These are phyloP conservation scores for Elaphurus davidianus DNA, from an alignment of 2,113 vertebrate species.

Conservation along the genomic window DNA sequence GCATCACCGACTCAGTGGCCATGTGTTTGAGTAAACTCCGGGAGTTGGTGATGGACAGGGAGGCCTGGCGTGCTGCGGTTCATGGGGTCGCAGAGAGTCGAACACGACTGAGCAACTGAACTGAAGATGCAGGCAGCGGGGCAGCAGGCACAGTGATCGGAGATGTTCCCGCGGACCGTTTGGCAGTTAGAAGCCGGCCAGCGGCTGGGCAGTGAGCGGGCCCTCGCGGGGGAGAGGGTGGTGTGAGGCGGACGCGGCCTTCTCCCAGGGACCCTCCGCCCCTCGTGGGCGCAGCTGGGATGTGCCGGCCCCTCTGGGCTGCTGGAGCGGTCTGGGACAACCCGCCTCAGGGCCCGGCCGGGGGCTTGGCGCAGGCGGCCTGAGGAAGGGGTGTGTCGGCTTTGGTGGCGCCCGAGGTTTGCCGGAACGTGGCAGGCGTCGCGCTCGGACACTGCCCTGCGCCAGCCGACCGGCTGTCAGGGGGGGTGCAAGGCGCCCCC, in stretches of 20 bases:
- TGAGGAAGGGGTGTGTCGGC: neutral
- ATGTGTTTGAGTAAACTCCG: fast-evolving
- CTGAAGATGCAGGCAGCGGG: neutral
- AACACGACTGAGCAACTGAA: neutral
- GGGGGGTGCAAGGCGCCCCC: neutral
- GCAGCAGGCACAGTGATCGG: neutral
- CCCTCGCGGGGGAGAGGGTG: fast-evolving
- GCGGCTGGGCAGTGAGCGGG: fast-evolving
- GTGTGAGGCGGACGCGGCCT: fast-evolving
- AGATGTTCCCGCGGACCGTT: fast-evolving
- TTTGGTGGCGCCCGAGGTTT: fast-evolving
- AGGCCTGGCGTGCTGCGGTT: fast-evolving
- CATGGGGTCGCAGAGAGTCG: neutral
- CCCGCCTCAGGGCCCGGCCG: fast-evolving
- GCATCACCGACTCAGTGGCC: neutral
- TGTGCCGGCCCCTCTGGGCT: neutral
- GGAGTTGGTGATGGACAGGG: neutral
- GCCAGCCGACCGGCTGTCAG: fast-evolving
- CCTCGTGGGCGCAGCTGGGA: neutral
- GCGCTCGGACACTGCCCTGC: fast-evolving
- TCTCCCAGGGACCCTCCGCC: neutral
- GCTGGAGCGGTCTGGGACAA: neutral
- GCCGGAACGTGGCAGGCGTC: fast-evolving
- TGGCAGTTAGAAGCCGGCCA: neutral
- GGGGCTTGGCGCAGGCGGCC: neutral